Conservation (phyloP, 1,140 invertebrate species). For the Zaprionus tsacasi region DNA sequence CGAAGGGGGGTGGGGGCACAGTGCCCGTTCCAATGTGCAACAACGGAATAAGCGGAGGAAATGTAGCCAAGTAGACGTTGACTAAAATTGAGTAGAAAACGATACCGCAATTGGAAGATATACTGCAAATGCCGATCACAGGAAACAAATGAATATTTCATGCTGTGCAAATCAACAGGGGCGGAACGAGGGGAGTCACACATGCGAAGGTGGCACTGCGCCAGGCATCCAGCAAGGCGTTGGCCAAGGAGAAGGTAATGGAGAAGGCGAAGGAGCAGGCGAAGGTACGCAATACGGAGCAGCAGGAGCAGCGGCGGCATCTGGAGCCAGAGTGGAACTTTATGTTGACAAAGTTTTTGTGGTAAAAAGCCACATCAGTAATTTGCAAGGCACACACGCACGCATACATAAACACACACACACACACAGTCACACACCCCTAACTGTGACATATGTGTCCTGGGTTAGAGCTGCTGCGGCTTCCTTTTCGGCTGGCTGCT, state of each 20-base stretch:
- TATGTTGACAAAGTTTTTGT: slow-evolving; percentile 82
- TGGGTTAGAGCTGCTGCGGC: slow-evolving; percentile 68
- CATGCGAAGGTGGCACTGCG: slow-evolving; percentile 10
- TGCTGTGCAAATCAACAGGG: slow-evolving; percentile 77
- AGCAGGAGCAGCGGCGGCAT: slow-evolving; percentile 38
- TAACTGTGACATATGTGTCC: slow-evolving; percentile 67
- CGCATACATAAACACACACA: slow-evolving; percentile 29
- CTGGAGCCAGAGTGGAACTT: slow-evolving; percentile 55
- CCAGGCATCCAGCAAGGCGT: slow-evolving; percentile 3
- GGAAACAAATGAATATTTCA: slow-evolving; percentile 83
- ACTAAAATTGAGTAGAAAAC: slow-evolving; percentile 81
- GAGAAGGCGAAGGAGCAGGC: slow-evolving; percentile 5
- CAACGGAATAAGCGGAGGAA: slow-evolving; percentile 62
- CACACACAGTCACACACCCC: slow-evolving; percentile 2
- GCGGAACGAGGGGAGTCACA: slow-evolving; percentile 2
- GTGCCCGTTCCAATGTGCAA: slow-evolving; percentile 42
- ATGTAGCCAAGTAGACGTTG: slow-evolving; percentile 60
- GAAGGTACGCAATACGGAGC: slow-evolving; percentile 60
- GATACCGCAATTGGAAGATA: slow-evolving; percentile 79
- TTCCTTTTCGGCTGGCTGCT: slow-evolving; percentile 68
- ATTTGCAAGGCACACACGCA: slow-evolving; percentile 66
- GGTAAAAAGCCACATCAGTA: slow-evolving; percentile 82
- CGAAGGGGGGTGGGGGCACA: slow-evolving; percentile 25
- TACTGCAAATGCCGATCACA: slow-evolving; percentile 82
- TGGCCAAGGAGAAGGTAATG: slow-evolving; percentile 1